Evolutionary conservation across 2,797 vertebrate species (phyloP), one percentile per base, ranked within the genome.

Genomic region (Acestrorhynchus altus): DNA sequence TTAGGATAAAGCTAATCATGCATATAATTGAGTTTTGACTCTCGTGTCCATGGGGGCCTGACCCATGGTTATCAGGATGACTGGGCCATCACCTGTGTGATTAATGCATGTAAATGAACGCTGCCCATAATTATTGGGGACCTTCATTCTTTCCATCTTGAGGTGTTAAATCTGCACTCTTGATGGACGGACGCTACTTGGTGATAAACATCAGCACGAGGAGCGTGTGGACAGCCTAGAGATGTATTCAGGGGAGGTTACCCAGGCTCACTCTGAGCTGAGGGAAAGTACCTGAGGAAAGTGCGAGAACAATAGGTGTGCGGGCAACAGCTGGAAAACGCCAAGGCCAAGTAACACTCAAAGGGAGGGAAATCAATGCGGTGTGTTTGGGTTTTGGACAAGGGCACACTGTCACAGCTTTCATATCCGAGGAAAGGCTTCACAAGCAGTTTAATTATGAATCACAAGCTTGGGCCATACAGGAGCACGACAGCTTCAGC

Each of bases 21-120:
- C 82, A 84, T 81, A 84, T 86, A 86, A 86, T 86, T 86, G 80
- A 82, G 83, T 84, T 86, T 79, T 81, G 81, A 84, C 76, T 84
- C 76, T 77, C 64, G 81, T 67, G 80, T 78, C 80, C 75, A 66
- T 61, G 63, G 80, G 80, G 83, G 76, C 72, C 78, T 86, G 84
- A 86, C 84, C 84, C 81, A 65, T 49, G 76, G 16, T 73, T 86
- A 84, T 84, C 73, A 68, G 78, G 78, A 79, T 81, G 76, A 81
- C 78, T 77, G 79, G 82, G 76, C 75, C 78, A 79, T 84, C 82
- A 86, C 84, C 84, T 84, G 78, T 80, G 71, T 76, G 83, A 84
- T 84, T 84, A 86, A 76, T 72, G 61, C 82, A 84, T 84, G 82
- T 83, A 84, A 86, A 86, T 86, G 82, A 84, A 86, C 74, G 81